Base-by-base conservation (phyloP, 2,113 vertebrate species). In the Saimiri boliviensis region DNA sequence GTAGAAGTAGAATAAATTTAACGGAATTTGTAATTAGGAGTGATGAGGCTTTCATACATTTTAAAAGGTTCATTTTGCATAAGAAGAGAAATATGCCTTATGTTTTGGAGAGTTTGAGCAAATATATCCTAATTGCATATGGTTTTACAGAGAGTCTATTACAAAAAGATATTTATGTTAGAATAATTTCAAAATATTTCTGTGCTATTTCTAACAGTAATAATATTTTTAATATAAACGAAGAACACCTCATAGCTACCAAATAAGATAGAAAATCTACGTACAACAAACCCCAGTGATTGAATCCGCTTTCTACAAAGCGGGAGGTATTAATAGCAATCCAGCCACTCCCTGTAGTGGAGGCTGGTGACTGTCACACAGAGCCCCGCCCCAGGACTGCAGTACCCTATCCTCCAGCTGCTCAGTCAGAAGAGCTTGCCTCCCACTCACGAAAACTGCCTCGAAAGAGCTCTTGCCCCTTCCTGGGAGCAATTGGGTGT, bases 11-110 rank as follows among this genome's bases (percentile, higher is more conserved):
- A 92, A 95, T 90, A 90, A 77, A 95, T 93, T 97, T 68, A 90
- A 68, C 27, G 60, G 77, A 97, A 77, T 87, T 82, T 95, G 12
- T 95, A 87, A 82, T 95, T 90, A 86, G 84, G 56, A 97, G 49
- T 89, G 40, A 83, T 73, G 27, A 40, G 5, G 37, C 10, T 92
- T 96, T 73, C 45, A 93, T n/a, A 81, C 71, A 93, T 86, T 96
- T 98, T 89, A 92, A 90, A 94, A 83, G 77, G 45, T 92, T 90
- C 16, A 70, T 95, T 93, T 95, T 96, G 47, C 71, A 52, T 91
- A 91, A 68, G 47, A 96, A 82, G 35, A 58, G 35, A 68, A 87
- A 77, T 58, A 37, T 35, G n/a, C 47, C 45, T 92, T 70, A 83
- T 93, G 47, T 85, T 87, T 58, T 88, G 13, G 35, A 92, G 40